phyloP scores from a whole-genome alignment of 2,113 vertebrate species.

The Oceanites oceanicus region DNA sequence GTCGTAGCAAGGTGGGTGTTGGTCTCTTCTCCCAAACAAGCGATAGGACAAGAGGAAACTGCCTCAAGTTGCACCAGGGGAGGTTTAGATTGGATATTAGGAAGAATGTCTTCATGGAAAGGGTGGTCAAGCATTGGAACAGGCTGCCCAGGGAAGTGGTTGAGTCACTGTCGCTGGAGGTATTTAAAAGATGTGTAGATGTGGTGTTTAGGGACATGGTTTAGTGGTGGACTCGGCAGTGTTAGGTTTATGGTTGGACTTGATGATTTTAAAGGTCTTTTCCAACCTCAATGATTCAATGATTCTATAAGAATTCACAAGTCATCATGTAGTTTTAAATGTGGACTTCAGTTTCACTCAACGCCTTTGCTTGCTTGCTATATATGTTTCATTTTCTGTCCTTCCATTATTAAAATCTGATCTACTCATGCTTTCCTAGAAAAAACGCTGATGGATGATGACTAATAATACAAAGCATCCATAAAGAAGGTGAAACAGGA shows the following conservation, averaged over 20 bases:
- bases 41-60: not conserved
- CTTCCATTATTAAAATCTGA: not conserved
- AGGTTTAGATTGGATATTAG: not conserved
- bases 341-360: not conserved
- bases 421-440: not conserved
- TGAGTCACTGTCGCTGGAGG: not conserved
- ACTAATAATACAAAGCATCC: not conserved
- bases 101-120: not conserved
- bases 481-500: not conserved
- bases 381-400: not conserved
- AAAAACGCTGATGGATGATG: not conserved
- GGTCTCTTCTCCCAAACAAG: not conserved
- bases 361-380: not conserved
- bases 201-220: not conserved
- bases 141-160: not conserved
- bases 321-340: not conserved
- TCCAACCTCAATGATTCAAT: not conserved
- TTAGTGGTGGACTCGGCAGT: not conserved
- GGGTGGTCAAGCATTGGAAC: not conserved
- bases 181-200: not conserved
- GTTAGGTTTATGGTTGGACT: not conserved
- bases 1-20: accelerated
- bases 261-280: not conserved
- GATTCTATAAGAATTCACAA: not conserved
- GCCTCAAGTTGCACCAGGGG: no score